Evolutionary conservation across 2,888 invertebrate genomes (phyloP).

Genomic region (Yponomeuta sedellus): DNA sequence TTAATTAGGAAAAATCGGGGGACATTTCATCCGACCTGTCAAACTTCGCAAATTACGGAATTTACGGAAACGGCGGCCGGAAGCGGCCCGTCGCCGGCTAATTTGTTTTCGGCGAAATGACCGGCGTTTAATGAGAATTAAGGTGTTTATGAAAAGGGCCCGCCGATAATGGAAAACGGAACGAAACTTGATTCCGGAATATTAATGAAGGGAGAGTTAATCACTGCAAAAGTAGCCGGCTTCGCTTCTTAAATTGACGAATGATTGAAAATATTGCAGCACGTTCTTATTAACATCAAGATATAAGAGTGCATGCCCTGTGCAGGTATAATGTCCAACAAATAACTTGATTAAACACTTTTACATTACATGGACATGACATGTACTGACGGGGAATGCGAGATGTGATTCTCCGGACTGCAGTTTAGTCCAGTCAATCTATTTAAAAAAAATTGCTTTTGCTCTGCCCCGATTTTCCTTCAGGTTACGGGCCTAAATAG

Average conservation of each 20-base stretch:
- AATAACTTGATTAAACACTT: no score
- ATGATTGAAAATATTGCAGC: neutral
- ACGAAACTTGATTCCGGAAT: conserved; percentile 56
- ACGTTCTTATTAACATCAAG: neutral
- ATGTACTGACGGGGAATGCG: no score
- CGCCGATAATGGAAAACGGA: conserved; percentile 42
- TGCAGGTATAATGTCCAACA: neutral
- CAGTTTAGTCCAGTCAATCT: no score
- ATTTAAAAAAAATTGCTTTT: no score
- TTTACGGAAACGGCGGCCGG: conserved; percentile 54
- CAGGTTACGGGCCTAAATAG: no score
- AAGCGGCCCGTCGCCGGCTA: conserved; percentile 47
- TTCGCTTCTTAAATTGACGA: conserved; percentile 23
- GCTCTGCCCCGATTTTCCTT: no score
- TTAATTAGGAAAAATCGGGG: conserved; percentile 71
- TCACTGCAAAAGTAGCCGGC: conserved; percentile 37
- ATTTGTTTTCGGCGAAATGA: conserved; percentile 67
- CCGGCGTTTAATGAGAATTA: conserved; percentile 62
- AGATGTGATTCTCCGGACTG: no score
- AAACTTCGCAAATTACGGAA: conserved; percentile 55
- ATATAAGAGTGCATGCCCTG: neutral
- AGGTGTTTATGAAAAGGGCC: conserved; percentile 63
- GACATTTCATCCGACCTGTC: conserved; percentile 70
- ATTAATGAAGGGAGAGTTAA: conserved; percentile 47
- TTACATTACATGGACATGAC: no score